phyloP scores from a whole-genome alignment of 1,140 invertebrate species.

The Bombus terrestris region DNA sequence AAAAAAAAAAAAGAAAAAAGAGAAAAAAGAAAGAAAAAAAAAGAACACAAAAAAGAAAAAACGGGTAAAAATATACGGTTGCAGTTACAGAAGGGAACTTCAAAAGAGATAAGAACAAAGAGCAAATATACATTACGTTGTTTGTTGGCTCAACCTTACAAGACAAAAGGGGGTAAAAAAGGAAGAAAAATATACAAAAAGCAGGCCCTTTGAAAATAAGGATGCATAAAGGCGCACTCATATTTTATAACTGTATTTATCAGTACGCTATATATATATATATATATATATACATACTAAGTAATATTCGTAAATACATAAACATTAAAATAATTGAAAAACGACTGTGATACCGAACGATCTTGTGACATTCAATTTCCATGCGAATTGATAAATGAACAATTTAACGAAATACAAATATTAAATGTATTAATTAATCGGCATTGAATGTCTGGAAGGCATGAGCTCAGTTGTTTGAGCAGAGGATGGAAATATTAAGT shows the following conservation, averaged over 20 bases:
- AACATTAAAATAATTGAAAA: slow-evolving; percentile 79
- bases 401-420: slow-evolving; percentile 74
- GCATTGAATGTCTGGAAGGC: slow-evolving; percentile 76
- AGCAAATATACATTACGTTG: slow-evolving; percentile 45
- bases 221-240: slow-evolving; percentile 68
- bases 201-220: slow-evolving; percentile 51
- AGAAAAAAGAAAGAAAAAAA: too few relatives aligned
- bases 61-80: slow-evolving; percentile 75
- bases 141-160: slow-evolving; percentile 55
- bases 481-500: slow-evolving; percentile 76
- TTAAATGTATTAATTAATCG: slow-evolving; percentile 75
- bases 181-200: slow-evolving; percentile 57
- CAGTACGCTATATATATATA: slow-evolving; percentile 78
- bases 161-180: slow-evolving; percentile 9
- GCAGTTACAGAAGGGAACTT: slow-evolving; percentile 78
- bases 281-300: slow-evolving; percentile 78
- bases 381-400: slow-evolving; percentile 74
- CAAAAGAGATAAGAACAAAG: slow-evolving; percentile 30
- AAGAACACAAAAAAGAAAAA: slow-evolving; percentile 13
- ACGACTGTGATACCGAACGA: slow-evolving; percentile 83
- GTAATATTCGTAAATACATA: slow-evolving; percentile 80
- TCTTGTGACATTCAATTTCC: slow-evolving; percentile 82
- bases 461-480: slow-evolving; percentile 70
- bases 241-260: slow-evolving; percentile 82
- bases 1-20: slow-evolving; percentile 59